Evolutionary conservation across 2,797 vertebrate species (phyloP).

Genomic region (Todus mexicanus): DNA sequence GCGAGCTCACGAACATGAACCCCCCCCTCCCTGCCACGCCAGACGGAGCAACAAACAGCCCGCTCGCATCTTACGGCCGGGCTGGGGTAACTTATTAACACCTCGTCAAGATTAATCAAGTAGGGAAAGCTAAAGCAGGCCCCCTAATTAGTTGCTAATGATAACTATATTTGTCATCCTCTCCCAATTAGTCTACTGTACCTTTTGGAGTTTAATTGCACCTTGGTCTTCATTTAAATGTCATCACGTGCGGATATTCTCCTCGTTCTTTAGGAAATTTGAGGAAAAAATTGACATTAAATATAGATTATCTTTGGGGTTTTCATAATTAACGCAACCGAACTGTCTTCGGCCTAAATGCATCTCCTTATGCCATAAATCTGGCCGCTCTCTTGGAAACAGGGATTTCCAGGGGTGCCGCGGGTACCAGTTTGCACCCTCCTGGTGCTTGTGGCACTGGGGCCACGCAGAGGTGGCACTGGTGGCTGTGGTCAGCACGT

Average conservation of each 20-base stretch:
- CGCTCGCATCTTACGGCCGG: constrained; percentile 10
- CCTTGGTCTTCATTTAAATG: constrained; percentile 79
- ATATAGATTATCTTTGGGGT: constrained; percentile 80
- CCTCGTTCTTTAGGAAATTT: constrained; percentile 73
- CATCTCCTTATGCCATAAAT: constrained; percentile 68
- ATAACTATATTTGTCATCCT: constrained; percentile 83
- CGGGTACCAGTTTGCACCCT: neutral
- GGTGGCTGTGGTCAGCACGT: accelerated
- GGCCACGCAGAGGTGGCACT: accelerated
- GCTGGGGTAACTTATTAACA: constrained; percentile 73
- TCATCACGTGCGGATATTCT: constrained; percentile 70
- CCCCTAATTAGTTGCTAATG: constrained; percentile 79
- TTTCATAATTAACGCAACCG: constrained; percentile 79
- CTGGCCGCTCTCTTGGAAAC: neutral
- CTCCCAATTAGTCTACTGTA: constrained; percentile 80
- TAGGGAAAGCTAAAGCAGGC: constrained; percentile 70
- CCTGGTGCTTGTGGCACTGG: neutral
- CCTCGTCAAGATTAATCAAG: constrained; percentile 78
- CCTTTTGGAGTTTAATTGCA: constrained; percentile 79
- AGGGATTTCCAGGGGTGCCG: neutral
- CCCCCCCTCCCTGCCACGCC: neutral
- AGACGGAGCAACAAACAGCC: neutral
- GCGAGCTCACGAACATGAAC: too few species aligned
- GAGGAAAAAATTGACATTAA: constrained; percentile 78
- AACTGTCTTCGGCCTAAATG: constrained; percentile 70